Percentiles rank a stretch among this genome's conserved stretches.
Conservation (phyloP, 2,113 vertebrate species). For the Mungos mungo region DNA sequence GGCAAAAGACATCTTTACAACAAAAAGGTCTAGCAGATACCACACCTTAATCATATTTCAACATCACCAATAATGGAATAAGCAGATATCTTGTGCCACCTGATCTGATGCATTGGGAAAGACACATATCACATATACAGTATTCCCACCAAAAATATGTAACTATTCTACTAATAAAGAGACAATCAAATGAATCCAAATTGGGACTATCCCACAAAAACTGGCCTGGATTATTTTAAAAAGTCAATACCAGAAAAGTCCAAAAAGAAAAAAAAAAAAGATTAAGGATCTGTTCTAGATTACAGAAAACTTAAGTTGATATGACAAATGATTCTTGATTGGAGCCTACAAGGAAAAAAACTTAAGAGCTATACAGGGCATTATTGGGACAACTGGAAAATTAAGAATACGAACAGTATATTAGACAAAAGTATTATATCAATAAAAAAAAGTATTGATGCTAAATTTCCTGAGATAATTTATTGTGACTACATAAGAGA, state of each 20-base stretch:
- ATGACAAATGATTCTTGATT: not conserved
- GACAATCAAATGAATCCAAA: conserved; percentile 14
- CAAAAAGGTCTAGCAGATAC: not conserved
- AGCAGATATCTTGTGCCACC: not conserved
- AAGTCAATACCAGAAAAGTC: not conserved
- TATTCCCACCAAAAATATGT: not conserved
- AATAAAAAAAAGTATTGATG: not conserved
- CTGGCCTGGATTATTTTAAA: not conserved
- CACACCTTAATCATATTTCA: not conserved
- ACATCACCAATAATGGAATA: not conserved
- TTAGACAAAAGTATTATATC: not conserved
- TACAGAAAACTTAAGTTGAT: not conserved
- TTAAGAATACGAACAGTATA: not conserved
- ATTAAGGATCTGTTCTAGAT: not conserved
- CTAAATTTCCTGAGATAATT: not conserved
- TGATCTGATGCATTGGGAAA: not conserved
- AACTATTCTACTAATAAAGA: not conserved
- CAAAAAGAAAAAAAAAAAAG: not conserved
- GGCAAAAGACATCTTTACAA: conserved; percentile 14
- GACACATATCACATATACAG: not conserved
- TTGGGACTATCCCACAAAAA: not conserved
- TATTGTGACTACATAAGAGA: not conserved
- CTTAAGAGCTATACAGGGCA: not conserved
- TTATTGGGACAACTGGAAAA: not conserved
- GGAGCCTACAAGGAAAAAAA: not conserved